These are phyloP conservation scores for Pluvianellus socialis DNA, from an alignment of 2,113 vertebrate genomes.

Conservation along the genomic window DNA sequence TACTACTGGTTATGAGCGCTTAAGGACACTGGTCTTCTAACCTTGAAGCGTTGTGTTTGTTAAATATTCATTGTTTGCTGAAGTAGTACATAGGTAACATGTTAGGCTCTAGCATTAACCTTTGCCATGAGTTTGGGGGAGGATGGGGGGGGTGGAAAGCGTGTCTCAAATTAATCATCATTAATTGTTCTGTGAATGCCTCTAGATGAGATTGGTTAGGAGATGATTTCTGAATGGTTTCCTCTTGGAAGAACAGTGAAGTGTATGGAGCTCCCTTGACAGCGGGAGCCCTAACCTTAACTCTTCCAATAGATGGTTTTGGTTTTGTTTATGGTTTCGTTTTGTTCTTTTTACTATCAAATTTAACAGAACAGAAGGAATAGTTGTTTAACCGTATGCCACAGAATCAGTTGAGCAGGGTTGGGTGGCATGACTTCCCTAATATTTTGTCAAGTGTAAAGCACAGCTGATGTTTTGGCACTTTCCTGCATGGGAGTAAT, in stretches of 20 bases:
- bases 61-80: background rate
- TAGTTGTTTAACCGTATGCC: background rate
- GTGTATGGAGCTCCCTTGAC: fast-evolving
- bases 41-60: background rate
- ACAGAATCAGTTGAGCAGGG: background rate
- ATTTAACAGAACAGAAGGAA: background rate
- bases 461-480: background rate
- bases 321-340: no score
- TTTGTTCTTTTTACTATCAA: background rate
- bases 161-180: background rate
- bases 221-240: background rate
- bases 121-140: background rate
- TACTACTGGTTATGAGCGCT: background rate
- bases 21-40: background rate
- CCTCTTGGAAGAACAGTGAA: fast-evolving
- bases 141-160: no score
- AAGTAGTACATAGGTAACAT: background rate
- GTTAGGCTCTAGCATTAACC: background rate
- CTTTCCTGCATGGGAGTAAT: background rate
- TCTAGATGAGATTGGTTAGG: background rate
- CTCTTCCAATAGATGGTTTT: background rate
- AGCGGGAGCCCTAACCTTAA: background rate
- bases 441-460: background rate
- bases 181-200: background rate
- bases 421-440: background rate